Evolutionary conservation across 2,113 vertebrate genomes (phyloP), one percentile per base, ranked within the genome.

Genomic region (Tringa solitaria): DNA sequence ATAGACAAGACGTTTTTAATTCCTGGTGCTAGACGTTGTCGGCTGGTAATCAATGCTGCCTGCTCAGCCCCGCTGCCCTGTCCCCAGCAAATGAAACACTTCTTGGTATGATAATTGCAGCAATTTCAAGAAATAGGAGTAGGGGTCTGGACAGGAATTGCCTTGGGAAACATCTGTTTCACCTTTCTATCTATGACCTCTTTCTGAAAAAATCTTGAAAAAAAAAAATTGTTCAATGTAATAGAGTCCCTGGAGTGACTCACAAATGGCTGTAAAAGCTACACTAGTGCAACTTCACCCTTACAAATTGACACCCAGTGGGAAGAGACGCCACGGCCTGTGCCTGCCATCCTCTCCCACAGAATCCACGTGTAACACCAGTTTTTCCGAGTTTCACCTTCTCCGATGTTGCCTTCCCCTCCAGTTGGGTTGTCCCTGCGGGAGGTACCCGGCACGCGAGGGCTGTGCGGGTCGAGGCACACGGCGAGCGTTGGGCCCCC

Each of bases 81-180:
- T 69, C 77, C 87, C 84, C 77, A 59, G 65, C 72, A 69, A 56
- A 73, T 54, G 84, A 89, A 95, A 86, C 89, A 70, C 76, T 74
- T 41, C 84, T 68, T 92, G 96, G 88, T 88, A 80, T 93, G 94
- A 65, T 86, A 97, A 95, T 76, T 90, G 87, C 92, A 69, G 91
- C 89, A 86, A 79, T 92, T 95, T 92, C 79, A 61, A 59, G 88
- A 90, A 95, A 93, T 39, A 53, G 46, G 89, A 95, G 83, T 50
- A 77, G 83, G 64, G 86, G 79, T 85, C 90, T 86, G 79, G 79
- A 16, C 95, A 86, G 84, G 68, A 92, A 88, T 45, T 80, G 86
- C 92, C 83, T 82, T 80, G 76, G 86, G 83, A 86, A 97, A 86
- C 83, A 91, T 92, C 94, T 95, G 90, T 79, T 96, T 92, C 83